Conservation (phyloP, 2,888 invertebrate genomes). For the Artemia sp. region DNA sequence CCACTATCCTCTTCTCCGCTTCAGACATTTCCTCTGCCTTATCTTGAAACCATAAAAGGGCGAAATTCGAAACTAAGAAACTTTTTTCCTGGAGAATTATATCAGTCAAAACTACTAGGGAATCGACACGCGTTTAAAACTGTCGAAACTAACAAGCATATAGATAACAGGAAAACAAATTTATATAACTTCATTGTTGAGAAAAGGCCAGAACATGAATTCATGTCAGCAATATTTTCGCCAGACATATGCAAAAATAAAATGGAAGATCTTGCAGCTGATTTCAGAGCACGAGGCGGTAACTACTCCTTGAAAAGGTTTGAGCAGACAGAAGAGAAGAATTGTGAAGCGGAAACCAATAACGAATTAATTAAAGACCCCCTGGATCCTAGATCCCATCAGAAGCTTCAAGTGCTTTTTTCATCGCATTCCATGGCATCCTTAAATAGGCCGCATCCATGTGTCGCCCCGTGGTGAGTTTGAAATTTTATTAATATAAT, state of each 20-base stretch:
- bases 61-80: constrained; percentile 51
- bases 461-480: constrained; percentile 66
- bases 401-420: constrained; percentile 68
- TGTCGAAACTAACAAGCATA: neutral
- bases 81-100: constrained; percentile 55
- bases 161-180: neutral
- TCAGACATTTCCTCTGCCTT: constrained; percentile 64
- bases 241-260: constrained; percentile 44
- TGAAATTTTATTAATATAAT: neutral
- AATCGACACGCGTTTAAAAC: neutral
- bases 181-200: constrained; percentile 3
- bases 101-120: constrained; percentile 36
- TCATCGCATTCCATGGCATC: constrained; percentile 65
- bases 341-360: constrained; percentile 18
- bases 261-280: constrained; percentile 54
- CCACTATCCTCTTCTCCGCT: constrained; percentile 71
- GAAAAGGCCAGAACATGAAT: constrained; percentile 43
- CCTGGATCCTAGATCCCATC: constrained; percentile 61
- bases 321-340: constrained; percentile 28
- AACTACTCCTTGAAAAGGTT: constrained; percentile 31
- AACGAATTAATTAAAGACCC: constrained; percentile 41
- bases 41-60: constrained; percentile 66
- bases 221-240: constrained; percentile 52
- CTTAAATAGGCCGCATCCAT: constrained; percentile 64
- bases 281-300: constrained; percentile 72